These are phyloP conservation scores for Spodoptera frugiperda DNA, from an alignment of 1,140 invertebrate genomes.

Conservation along the genomic window DNA sequence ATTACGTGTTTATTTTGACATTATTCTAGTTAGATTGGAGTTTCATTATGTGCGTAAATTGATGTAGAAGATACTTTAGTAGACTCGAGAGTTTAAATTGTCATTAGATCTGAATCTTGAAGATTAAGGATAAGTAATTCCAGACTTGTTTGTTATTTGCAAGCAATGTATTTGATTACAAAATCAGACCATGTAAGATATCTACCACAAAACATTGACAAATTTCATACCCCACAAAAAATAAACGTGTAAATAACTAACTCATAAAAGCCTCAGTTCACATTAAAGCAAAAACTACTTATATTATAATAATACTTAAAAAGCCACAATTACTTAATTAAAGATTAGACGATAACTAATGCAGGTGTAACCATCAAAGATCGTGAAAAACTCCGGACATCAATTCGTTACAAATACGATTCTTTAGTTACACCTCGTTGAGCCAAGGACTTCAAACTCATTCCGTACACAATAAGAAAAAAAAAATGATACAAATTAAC, in stretches of 20 bases:
- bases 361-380: constrained; percentile 77
- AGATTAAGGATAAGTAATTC: no score
- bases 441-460: constrained; percentile 82
- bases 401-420: constrained; percentile 83
- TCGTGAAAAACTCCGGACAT: constrained; percentile 75
- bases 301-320: constrained; percentile 50
- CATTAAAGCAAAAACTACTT: constrained; percentile 21
- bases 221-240: not conserved
- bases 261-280: constrained; percentile 25
- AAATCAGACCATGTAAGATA: no score
- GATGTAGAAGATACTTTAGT: not conserved
- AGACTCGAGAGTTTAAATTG: not conserved
- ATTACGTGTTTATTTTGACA: constrained; percentile 11
- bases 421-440: constrained; percentile 86
- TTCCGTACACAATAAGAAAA: constrained; percentile 74
- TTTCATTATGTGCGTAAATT: not conserved
- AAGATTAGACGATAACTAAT: constrained; percentile 67
- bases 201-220: not conserved
- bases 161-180: no score
- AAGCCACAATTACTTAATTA: constrained; percentile 79
- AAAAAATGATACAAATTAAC: constrained; percentile 82
- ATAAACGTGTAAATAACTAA: constrained; percentile 45
- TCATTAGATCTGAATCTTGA: not conserved
- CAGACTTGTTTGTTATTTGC: no score
- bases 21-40: not conserved